phyloP scores from a whole-genome alignment of 2,888 invertebrate genomes.

The Blastobasis adustella region DNA sequence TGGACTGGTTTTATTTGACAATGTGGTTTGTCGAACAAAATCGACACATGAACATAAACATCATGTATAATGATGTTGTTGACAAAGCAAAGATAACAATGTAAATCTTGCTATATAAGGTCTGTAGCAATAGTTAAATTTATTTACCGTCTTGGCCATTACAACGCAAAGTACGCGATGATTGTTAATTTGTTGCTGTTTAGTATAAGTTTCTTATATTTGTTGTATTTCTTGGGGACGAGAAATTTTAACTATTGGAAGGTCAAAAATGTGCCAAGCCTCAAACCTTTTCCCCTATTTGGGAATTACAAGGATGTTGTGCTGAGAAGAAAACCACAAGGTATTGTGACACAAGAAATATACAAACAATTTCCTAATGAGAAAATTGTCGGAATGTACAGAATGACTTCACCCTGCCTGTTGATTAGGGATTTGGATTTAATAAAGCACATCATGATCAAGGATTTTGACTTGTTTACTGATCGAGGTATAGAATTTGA shows the following conservation, averaged over 20 bases:
- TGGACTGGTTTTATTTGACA: too few relatives aligned
- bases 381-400: slow-evolving; percentile 41
- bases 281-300: slow-evolving; percentile 30
- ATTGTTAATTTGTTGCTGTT: too few relatives aligned
- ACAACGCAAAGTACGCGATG: too few relatives aligned
- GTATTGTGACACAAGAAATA: slow-evolving; percentile 23
- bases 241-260: slow-evolving; percentile 41
- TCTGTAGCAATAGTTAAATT: too few relatives aligned
- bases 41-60: too few relatives aligned
- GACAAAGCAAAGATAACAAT: too few relatives aligned
- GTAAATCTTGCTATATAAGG: too few relatives aligned
- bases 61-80: too few relatives aligned
- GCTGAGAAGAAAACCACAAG: slow-evolving; percentile 20
- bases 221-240: slow-evolving; percentile 31
- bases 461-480: slow-evolving; percentile 37
- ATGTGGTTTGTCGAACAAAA: too few relatives aligned
- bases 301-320: slow-evolving; percentile 31
- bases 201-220: not conserved
- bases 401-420: slow-evolving; percentile 34
- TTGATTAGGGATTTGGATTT: slow-evolving; percentile 42
- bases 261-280: slow-evolving; percentile 26
- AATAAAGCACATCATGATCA: slow-evolving; percentile 40
- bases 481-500: slow-evolving; percentile 40
- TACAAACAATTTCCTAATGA: slow-evolving; percentile 35
- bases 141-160: too few relatives aligned